Evolutionary conservation across 2,888 invertebrate species (phyloP), one percentile per base, ranked within the genome.

Genomic region (Cantharis rufa): DNA sequence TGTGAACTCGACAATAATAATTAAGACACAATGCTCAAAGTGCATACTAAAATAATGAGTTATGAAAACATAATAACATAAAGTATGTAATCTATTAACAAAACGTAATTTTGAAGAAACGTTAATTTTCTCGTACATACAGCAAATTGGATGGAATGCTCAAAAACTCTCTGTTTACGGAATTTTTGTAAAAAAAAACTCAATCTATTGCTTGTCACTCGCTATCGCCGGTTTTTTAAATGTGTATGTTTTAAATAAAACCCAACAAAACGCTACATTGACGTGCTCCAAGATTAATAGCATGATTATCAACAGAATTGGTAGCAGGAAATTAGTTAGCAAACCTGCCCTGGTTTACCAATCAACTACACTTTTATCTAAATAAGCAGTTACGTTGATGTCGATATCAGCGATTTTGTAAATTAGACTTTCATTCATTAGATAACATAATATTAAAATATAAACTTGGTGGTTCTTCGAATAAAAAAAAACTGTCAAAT

Each of bases 191-290:
- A 83, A 86, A 83, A 86, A 84, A 66, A 24, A 21, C 21, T 86
- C 85, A 86, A 86, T 86, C 86, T 86, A 86, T 86, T 81, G 85
- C 86, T 84, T 86, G 86, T 86, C 86, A 86, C 85, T 86, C 86
- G 86, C 86, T 86, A 86, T 85, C 86, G 85, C 84, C 84, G 84
- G 85, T 85, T 85, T 85, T 85, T 83, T 84, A 81, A 80, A 81
- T 83, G 81, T 83, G 84, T 85, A 84, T 84, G 84, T 85, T 85
- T 84, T 84, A 85, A 84, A 83, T 81, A 82, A 81, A 79, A 81
- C 81, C 82, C 81, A 84, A 86, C 86, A 86, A 86, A 86, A 86
- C 85, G 83, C 78, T 82, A 83, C 84, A 86, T 86, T 86, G 84
- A 86, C 82, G 85, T 85, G 83, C 80, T 83, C 83, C 83, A 86